Evolutionary conservation across 2,113 vertebrate species (phyloP).

Genomic region (Notechis scutatus): DNA sequence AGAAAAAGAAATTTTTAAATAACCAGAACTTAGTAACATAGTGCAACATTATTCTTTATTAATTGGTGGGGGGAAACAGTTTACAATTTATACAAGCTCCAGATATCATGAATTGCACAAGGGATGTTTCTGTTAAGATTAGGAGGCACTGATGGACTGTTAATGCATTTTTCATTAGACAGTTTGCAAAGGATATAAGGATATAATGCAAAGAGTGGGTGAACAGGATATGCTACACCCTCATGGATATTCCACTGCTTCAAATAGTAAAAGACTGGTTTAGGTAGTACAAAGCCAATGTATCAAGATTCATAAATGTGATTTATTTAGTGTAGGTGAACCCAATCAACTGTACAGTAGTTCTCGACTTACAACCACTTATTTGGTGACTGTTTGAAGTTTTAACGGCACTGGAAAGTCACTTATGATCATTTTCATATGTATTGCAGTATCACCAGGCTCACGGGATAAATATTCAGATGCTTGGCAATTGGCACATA

Average conservation of each 20-base stretch:
- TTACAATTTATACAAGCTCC: not conserved
- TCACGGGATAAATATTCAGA: too few relatives aligned
- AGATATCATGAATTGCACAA: too few relatives aligned
- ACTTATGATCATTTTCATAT: not conserved
- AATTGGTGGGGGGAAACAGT: not conserved
- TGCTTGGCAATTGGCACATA: too few relatives aligned
- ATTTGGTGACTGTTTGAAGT: not conserved
- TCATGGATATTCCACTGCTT: not conserved
- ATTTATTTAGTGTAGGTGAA: not conserved
- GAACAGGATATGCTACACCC: not conserved
- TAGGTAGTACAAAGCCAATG: not conserved
- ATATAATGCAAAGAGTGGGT: not conserved
- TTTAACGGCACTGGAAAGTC: not conserved
- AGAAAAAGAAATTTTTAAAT: not conserved
- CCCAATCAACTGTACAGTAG: not conserved
- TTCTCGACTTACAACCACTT: not conserved
- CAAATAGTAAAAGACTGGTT: not conserved
- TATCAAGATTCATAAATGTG: not conserved
- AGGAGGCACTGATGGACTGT: not conserved
- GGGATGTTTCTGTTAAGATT: not conserved
- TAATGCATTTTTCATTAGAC: not conserved
- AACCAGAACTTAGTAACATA: not conserved
- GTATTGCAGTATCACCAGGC: too few relatives aligned
- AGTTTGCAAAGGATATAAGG: not conserved
- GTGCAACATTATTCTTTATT: not conserved